Conservation (phyloP, 1,140 invertebrate genomes). For the Rhizoglyphus robini region DNA sequence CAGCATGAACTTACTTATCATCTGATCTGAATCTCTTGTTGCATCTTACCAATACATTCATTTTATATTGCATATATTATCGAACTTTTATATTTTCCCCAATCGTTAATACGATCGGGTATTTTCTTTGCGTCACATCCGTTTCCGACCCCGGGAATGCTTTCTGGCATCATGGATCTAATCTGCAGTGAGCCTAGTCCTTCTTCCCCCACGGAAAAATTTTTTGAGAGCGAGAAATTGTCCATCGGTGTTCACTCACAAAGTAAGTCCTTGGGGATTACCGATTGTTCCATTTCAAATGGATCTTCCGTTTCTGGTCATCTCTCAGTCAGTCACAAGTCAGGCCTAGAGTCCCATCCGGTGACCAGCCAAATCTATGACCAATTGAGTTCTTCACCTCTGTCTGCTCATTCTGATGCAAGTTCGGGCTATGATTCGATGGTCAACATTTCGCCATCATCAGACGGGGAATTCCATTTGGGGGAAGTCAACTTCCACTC, state of each 20-base stretch:
- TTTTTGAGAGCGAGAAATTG: neutral
- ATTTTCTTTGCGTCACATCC: too few species aligned
- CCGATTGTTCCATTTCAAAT: neutral
- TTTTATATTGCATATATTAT: too few species aligned
- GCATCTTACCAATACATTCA: too few species aligned
- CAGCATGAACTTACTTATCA: too few species aligned
- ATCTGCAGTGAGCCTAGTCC: constrained; percentile 16
- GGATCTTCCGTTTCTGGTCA: neutral
- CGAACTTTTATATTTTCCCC: too few species aligned
- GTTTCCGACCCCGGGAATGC: too few species aligned
- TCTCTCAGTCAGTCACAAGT: neutral
- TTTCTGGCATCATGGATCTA: constrained; percentile 4
- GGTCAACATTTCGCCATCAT: neutral
- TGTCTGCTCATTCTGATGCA: neutral
- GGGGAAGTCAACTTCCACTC: neutral
- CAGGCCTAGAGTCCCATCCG: neutral
- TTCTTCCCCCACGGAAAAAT: neutral
- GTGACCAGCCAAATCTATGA: neutral
- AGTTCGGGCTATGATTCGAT: neutral
- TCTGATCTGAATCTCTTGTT: too few species aligned
- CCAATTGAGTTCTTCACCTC: neutral
- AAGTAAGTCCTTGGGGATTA: neutral
- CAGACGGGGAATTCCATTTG: neutral
- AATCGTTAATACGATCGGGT: too few species aligned
- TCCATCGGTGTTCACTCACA: too few species aligned